Evolutionary conservation across 1,140 invertebrate genomes (phyloP).

Genomic region (Tetramorium alpestre): DNA sequence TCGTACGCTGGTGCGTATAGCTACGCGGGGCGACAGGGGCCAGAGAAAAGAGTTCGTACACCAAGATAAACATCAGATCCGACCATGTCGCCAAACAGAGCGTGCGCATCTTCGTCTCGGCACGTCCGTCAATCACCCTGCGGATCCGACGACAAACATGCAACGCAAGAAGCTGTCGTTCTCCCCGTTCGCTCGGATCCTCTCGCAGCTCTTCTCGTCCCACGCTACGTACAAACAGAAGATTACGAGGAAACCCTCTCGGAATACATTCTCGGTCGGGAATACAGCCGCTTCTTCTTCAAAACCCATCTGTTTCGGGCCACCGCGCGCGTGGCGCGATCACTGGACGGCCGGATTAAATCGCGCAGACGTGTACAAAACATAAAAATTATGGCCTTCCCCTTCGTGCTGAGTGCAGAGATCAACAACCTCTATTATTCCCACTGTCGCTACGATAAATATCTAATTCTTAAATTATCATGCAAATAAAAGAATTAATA

Average conservation of each 20-base stretch:
- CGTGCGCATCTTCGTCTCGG: conserved; percentile 60
- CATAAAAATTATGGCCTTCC: conserved; percentile 25
- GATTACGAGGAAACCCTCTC: conserved; percentile 71
- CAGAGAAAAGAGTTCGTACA: conserved; percentile 64
- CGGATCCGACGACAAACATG: conserved; percentile 73
- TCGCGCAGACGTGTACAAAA: conserved; percentile 30
- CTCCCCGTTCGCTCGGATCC: not conserved
- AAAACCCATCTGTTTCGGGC: conserved; percentile 67
- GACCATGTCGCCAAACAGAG: conserved; percentile 63
- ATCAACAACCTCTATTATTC: not conserved
- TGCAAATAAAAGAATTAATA: not conserved
- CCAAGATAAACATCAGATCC: conserved; percentile 73
- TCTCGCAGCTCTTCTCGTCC: conserved; percentile 26
- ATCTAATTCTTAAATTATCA: not conserved
- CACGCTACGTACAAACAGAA: conserved; percentile 66
- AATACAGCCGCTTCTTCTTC: conserved; percentile 69
- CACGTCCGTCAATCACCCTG: conserved; percentile 72
- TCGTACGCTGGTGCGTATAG: conserved; percentile 56
- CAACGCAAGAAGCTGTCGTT: conserved; percentile 72
- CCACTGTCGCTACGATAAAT: not conserved
- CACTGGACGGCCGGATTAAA: conserved; percentile 40
- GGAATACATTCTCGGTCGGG: conserved; percentile 72
- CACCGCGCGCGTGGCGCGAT: conserved; percentile 72
- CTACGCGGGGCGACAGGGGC: conserved; percentile 39
- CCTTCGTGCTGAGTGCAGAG: not conserved